phyloP scores from a whole-genome alignment of 2,888 invertebrate genomes.

The Chromoteleia sp. region DNA sequence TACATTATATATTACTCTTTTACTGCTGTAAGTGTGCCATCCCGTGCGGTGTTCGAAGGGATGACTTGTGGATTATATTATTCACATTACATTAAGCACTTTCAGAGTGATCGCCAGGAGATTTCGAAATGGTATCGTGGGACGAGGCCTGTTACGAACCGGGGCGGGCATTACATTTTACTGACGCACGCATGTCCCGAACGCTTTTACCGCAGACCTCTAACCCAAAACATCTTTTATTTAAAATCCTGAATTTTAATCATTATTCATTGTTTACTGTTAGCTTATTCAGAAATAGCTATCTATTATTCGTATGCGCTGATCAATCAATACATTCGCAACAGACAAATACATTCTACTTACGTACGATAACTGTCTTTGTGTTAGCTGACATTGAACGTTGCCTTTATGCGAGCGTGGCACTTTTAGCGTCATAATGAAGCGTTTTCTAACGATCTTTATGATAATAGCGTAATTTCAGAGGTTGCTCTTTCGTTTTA shows the following conservation, averaged over 20 bases:
- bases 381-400: constrained; percentile 13
- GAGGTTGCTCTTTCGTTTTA: constrained; percentile 13
- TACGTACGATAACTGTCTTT: constrained; percentile 6
- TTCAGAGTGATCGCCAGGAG: constrained; percentile 77
- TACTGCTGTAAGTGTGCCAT: constrained; percentile 40
- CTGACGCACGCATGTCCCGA: not conserved
- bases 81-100: constrained; percentile 83
- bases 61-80: constrained; percentile 82
- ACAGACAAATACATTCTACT: constrained; percentile 22
- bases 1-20: constrained; percentile 57
- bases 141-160: constrained; percentile 21
- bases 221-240: constrained; percentile 1
- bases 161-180: constrained; percentile 11
- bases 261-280: not conserved
- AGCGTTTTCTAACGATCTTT: constrained; percentile 15
- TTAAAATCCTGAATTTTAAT: not conserved
- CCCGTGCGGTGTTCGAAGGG: constrained; percentile 68
- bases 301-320: not conserved
- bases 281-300: not conserved
- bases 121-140: constrained; percentile 73
- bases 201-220: not conserved
- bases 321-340: constrained; percentile 10
- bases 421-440: constrained; percentile 13
- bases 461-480: constrained; percentile 9
- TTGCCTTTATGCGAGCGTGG: not conserved